Evolutionary conservation across 2,888 invertebrate genomes (phyloP), one percentile per base, ranked within the genome.

Genomic region (Plebejus argus): DNA sequence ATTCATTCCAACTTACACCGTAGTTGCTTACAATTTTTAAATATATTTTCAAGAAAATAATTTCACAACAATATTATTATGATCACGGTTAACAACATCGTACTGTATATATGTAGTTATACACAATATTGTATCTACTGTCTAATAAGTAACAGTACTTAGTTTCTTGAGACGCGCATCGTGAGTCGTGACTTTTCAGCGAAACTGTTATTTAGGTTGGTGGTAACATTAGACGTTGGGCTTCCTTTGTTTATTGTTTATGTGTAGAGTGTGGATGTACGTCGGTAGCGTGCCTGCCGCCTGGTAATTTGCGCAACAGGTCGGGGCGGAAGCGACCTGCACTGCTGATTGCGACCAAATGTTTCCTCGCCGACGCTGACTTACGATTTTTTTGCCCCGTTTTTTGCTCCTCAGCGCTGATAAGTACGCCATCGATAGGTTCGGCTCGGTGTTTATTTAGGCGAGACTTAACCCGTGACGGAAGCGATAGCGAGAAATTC

Each of bases 261-360:
- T 72, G 5, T 33, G 15, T 70, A 20, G 10, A 28, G 35, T 58
- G 20, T 58, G 4, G 7, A 66, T 15, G 66, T 76, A 56, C 45
- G 61, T 15, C 15, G 66, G 45, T 28, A 23, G 61, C 12, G 28
- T 39, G 76, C 56, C 58, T 66, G 85, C 86, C 86, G 76, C 56
- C 58, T 66, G 85, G 86, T 87, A 87, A 89, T 92, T 93, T 93
- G 93, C 91, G 93, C 93, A 94, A 94, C 93, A 94, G 93, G 93
- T 93, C 93, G 93, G 92, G 92, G 90, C 93, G 93, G 93, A 94
- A 93, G 90, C 90, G 93, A 93, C 92, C 92, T 94, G 93, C 92
- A 91, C 84, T 87, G 89, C 85, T 91, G 91, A 93, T 93, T 92
- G 93, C 92, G 90, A 93, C 93, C 93, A 93, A 94, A 93, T 93